Base-by-base conservation (phyloP, 2,797 vertebrate species). In the Xyrichtys novacula region DNA sequence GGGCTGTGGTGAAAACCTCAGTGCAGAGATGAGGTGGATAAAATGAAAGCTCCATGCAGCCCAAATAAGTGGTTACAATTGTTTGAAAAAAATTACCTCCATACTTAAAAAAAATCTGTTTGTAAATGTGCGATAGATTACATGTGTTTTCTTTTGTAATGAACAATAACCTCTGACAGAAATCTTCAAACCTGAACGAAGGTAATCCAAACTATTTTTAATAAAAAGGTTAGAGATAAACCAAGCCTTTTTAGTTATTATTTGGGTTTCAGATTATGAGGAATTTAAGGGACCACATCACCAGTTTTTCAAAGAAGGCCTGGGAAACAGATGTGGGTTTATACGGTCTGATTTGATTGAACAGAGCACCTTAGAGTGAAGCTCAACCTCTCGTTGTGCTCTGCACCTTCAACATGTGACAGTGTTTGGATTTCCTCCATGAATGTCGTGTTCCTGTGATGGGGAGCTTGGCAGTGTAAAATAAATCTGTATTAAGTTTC, bases 241-340 rank as follows among this genome's bases (percentile, higher is more conserved):
- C 11, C 16, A 5, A 38, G 4, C 16, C 15, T 60, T 47, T 16
- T 54, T 58, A 26, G 15, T 29, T 34, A 49, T 64, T 1, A 50
- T 50, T 52, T 38, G 34, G 57, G 23, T 46, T 14, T 34, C 26
- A 16, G 31, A 44, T 19, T 29, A 15, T 29, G 7, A n/a, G 2
- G 28, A 26, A 43, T 29, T 47, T 25, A 56, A 38, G 28, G 5
- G 12, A 69, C 11, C 38, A 28, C 36, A 47, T 36, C 20, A 49
- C 28, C 42, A 15, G 6, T 20, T 53, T 14, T 25, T 55, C 39
- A 29, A n/a, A 26, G 25, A 14, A 32, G 52, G 22, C n/a, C 46
- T 77, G 67, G 23, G 38, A 62, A 78, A 65, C 74, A 71, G 56
- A 76, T 76, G 69, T 67, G 40, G 7, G 28, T 65, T 53, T 39